A percentile compares a stretch with the other conserved stretches of the same genome.
phyloP scores from a whole-genome alignment of 2,797 vertebrate genomes.

The Siniperca obscura region DNA sequence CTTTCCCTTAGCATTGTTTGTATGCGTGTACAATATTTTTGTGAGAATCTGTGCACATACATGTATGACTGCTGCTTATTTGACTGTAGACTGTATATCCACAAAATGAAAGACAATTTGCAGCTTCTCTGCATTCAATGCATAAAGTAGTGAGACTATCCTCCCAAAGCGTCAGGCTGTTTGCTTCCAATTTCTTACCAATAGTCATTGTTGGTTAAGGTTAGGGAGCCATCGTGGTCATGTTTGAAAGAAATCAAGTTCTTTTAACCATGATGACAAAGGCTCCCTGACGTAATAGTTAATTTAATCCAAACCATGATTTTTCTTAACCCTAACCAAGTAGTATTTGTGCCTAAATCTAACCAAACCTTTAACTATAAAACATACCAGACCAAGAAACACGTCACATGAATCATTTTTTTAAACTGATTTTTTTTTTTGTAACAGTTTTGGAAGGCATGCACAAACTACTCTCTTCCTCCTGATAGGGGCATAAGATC shows the following conservation, averaged over 20 bases:
- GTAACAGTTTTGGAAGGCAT: background rate
- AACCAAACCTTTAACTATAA: background rate
- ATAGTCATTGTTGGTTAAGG: background rate
- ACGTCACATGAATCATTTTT: slow-evolving; percentile 5
- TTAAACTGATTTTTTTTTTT: background rate
- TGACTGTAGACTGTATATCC: background rate
- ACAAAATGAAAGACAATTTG: background rate
- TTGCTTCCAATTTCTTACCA: background rate
- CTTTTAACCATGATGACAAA: background rate
- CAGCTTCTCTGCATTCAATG: slow-evolving; percentile 2
- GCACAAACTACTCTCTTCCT: background rate
- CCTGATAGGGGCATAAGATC: background rate
- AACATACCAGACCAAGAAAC: background rate
- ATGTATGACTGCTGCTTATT: slow-evolving; percentile 14
- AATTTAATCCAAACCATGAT: background rate
- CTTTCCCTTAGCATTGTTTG: slow-evolving; percentile 25
- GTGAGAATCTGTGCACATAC: background rate
- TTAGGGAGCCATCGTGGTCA: too few species aligned
- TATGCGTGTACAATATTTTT: slow-evolving; percentile 8
- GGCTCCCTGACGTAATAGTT: background rate
- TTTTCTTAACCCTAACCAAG: background rate
- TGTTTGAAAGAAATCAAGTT: too few species aligned
- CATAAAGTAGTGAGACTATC: background rate
- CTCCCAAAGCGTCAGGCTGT: background rate
- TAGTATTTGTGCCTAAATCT: background rate